Conservation (phyloP, 2,797 vertebrate species). For the Otus scops region DNA sequence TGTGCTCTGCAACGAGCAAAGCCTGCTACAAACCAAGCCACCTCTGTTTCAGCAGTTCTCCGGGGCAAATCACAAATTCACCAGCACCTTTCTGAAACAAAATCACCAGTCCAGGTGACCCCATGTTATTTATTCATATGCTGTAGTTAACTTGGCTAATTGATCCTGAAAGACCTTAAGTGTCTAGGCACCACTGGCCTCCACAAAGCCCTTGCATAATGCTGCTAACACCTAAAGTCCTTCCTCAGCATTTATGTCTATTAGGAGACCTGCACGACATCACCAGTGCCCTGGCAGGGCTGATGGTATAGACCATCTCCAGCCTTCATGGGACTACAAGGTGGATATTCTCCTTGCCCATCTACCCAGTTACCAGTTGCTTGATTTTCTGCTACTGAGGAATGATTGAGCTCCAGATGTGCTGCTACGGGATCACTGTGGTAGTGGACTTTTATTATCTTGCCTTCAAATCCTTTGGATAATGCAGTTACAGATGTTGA, state of each 20-base stretch:
- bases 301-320: background rate
- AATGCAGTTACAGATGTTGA: fast-evolving
- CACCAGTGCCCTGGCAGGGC: background rate
- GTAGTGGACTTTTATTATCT: background rate
- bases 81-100: background rate
- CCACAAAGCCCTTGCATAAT: background rate
- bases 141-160: background rate
- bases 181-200: background rate
- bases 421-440: background rate
- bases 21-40: background rate
- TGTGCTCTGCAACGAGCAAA: background rate
- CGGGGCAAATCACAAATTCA: background rate
- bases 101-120: background rate
- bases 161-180: background rate
- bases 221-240: background rate
- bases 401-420: background rate
- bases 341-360: background rate
- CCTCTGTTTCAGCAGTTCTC: background rate
- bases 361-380: background rate
- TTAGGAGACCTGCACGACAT: background rate
- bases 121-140: background rate
- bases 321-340: background rate
- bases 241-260: background rate
- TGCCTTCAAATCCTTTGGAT: background rate
- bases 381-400: background rate